Evolutionary conservation across 2,888 invertebrate genomes (phyloP).

Genomic region (Monopis laevigella): DNA sequence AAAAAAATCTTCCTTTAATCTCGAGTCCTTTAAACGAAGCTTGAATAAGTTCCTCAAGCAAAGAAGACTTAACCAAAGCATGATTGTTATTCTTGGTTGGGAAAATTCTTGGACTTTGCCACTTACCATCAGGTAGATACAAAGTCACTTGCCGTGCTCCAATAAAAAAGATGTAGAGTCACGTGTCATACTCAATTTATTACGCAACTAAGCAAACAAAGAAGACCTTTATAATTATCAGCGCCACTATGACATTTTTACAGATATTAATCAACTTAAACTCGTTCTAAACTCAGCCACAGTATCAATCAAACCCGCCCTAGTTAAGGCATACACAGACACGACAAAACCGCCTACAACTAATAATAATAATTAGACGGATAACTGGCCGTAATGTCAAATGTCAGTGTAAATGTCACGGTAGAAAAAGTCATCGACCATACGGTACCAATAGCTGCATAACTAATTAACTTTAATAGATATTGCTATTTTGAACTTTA

Average conservation of each 20-base stretch:
- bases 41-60: too few species aligned
- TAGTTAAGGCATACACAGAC: conserved; percentile 45
- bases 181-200: too few species aligned
- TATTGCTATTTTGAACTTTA: not conserved
- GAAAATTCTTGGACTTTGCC: too few species aligned
- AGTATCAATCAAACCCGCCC: conserved; percentile 38
- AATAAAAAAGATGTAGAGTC: too few species aligned
- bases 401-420: conserved; percentile 56
- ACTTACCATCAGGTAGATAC: too few species aligned
- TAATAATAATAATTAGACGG: conserved; percentile 49
- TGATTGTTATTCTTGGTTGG: too few species aligned
- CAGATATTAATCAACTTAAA: conserved; percentile 40
- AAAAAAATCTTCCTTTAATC: too few species aligned
- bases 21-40: too few species aligned
- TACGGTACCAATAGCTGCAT: conserved; percentile 1
- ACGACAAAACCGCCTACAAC: conserved; percentile 35
- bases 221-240: conserved; percentile 12
- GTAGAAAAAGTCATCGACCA: conserved; percentile 13
- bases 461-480: not conserved
- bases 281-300: conserved; percentile 29
- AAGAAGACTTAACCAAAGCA: too few species aligned
- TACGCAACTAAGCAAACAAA: not conserved
- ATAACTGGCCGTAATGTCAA: conserved; percentile 52
- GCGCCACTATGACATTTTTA: conserved; percentile 40
- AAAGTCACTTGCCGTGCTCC: too few species aligned